Base-by-base conservation (phyloP, 1,140 invertebrate species). In the Drosophila littoralis region DNA sequence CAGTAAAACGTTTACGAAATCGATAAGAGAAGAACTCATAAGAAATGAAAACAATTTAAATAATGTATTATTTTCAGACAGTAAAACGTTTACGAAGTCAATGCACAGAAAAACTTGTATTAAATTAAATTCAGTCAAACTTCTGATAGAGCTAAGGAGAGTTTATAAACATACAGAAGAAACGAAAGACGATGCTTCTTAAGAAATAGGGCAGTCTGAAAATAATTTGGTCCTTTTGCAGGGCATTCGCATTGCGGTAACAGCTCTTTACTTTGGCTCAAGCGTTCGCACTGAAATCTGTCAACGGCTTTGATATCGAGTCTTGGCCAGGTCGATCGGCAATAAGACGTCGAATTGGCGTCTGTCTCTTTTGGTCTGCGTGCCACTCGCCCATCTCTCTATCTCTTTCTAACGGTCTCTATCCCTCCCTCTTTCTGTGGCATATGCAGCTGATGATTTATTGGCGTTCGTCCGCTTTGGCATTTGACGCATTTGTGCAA, bases 401-500 rank as follows among this genome's bases (percentile, higher is more conserved):
- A 33, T 15, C 36, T 43, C 40, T 48, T 32, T 13, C 40, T 13
- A 32, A 36, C 45, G 33, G 12, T 2, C 13, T 43, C 8, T 22
- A 5, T 17, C 54, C 15, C 6, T 45, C 13, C 28, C 13, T 32
- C 32, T 43, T 9, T 33, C 17, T 36, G 15, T 15, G 42, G 32
- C 42, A 17, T 46, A 36, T 51, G 72, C 43, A 48, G 48, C 54
- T 64, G 77, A 89, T 89, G 84, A 89, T 89, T 89, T 89, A 89
- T 89, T 89, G 85, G 42, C 68, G 46, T 60, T 90, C 60, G 78
- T 75, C 71, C 64, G 78, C 77, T 89, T 75, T 81, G 84, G 83
- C 83, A 89, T 89, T 89, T 88, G 80, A 89, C 79, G 84, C 77
- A 89, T 88, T 89, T 88, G 84, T 88, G 84, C 85, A 89, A 90